Conservation (phyloP, 1,140 invertebrate genomes). For the Rhyacophila brunnea region DNA sequence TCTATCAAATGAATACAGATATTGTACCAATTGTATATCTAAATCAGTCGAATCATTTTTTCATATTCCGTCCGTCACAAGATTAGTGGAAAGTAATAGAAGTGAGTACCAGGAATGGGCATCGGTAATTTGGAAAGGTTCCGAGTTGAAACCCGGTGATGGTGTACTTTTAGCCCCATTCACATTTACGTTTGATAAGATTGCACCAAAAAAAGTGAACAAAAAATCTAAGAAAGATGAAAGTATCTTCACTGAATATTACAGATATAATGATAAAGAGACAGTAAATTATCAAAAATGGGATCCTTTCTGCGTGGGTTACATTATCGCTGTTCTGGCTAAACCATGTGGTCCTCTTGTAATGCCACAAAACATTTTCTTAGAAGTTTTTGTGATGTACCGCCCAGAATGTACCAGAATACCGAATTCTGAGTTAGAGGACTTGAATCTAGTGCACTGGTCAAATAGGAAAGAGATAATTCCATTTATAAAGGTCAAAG, state of each 20-base stretch:
- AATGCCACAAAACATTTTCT: conserved; percentile 59
- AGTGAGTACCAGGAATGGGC: conserved; percentile 46
- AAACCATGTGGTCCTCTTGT: conserved; percentile 51
- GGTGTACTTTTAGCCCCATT: conserved; percentile 69
- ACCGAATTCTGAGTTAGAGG: conserved; percentile 59
- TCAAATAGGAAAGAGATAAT: conserved; percentile 51
- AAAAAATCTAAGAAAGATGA: conserved; percentile 65
- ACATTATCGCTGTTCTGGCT: conserved; percentile 61
- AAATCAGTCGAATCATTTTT: not conserved
- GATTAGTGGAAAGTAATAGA: conserved; percentile 28
- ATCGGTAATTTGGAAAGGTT: conserved; percentile 52
- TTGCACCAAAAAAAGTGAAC: conserved; percentile 40
- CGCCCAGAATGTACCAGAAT: conserved; percentile 75
- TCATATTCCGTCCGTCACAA: not conserved
- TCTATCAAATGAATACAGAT: not conserved
- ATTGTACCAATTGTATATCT: not conserved
- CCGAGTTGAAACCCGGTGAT: conserved; percentile 65
- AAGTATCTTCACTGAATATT: conserved; percentile 70
- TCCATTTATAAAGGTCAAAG: not conserved
- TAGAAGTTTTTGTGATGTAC: conserved; percentile 71
- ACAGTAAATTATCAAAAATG: conserved; percentile 70
- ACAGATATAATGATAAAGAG: conserved; percentile 68
- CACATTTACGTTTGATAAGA: conserved; percentile 61
- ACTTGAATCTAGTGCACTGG: conserved; percentile 78
- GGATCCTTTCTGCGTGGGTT: conserved; percentile 73